A percentile compares a stretch with the other conserved stretches of the same genome.
Evolutionary conservation across 2,113 vertebrate genomes (phyloP).

Genomic region (Leucoraja erinaceus): DNA sequence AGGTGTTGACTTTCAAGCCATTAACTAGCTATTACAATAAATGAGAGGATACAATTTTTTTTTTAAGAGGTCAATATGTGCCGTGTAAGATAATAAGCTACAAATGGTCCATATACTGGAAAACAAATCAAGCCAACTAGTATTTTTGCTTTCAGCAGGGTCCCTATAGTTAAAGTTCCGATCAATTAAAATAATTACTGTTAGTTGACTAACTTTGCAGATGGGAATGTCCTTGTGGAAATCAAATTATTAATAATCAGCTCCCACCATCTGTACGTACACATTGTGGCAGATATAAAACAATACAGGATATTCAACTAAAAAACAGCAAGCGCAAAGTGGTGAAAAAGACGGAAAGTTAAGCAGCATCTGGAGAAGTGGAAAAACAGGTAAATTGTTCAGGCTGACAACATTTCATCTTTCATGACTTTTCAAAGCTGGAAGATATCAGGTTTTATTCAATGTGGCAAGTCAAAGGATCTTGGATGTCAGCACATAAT

Average conservation of each 20-base stretch:
- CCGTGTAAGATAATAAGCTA: too few species aligned
- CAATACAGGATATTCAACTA: not conserved
- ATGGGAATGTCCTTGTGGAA: too few species aligned
- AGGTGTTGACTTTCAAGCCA: not conserved
- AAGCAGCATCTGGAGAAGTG: too few species aligned
- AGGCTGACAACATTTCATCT: too few species aligned
- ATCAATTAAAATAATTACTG: not conserved
- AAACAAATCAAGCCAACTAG: not conserved
- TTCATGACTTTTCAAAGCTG: too few species aligned
- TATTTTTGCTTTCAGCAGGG: not conserved
- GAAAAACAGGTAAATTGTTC: too few species aligned
- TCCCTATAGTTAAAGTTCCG: not conserved
- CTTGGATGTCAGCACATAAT: too few species aligned
- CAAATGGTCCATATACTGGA: not conserved
- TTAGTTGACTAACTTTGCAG: not conserved
- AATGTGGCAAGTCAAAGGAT: too few species aligned
- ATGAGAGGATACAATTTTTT: not conserved
- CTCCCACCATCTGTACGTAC: not conserved
- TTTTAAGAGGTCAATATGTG: not conserved
- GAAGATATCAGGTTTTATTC: too few species aligned
- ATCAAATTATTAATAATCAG: not conserved
- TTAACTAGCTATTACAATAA: not conserved
- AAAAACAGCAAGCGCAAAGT: not conserved
- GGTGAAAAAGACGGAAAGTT: not conserved
- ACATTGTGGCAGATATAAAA: not conserved